Evolutionary conservation across 2,888 invertebrate genomes (phyloP).

Genomic region (Synergus laeviventris): DNA sequence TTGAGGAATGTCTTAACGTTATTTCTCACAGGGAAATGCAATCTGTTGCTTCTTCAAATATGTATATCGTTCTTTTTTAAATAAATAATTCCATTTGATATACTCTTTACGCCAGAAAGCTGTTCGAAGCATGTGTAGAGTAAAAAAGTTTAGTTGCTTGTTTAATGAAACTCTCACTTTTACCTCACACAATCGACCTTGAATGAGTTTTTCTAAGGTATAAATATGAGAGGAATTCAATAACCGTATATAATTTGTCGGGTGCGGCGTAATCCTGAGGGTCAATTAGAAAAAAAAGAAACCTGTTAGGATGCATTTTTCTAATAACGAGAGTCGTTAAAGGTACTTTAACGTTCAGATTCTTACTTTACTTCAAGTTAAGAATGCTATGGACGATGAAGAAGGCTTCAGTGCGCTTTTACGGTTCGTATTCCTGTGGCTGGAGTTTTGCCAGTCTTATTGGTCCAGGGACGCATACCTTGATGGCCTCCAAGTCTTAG

Average conservation of each 20-base stretch:
- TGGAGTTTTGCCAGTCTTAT: conserved; percentile 62
- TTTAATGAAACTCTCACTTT: conserved; percentile 20
- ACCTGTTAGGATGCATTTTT: conserved; percentile 45
- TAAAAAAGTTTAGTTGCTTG: conserved; percentile 10
- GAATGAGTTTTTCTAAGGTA: not conserved
- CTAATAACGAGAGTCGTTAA: conserved; percentile 51
- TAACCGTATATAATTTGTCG: conserved; percentile 2
- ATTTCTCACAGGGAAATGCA: not conserved
- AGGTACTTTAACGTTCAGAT: conserved; percentile 44
- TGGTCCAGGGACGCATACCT: conserved; percentile 59
- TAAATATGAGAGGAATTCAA: conserved; percentile 1
- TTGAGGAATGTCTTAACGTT: not conserved
- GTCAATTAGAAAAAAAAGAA: conserved; percentile 39
- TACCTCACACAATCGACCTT: not conserved
- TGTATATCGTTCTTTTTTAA: not conserved
- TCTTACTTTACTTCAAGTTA: conserved; percentile 49
- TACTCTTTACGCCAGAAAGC: not conserved
- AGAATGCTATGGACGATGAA: conserved; percentile 48
- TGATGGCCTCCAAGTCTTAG: conserved; percentile 48
- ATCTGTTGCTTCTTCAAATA: conserved; percentile 21
- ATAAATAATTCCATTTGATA: not conserved
- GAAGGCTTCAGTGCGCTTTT: conserved; percentile 59
- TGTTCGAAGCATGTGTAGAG: not conserved
- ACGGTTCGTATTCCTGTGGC: conserved; percentile 58
- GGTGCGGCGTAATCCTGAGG: conserved; percentile 23